Evolutionary conservation across 2,888 invertebrate genomes (phyloP), one percentile per base, ranked within the genome.

Genomic region (Agrotis exclamationis): DNA sequence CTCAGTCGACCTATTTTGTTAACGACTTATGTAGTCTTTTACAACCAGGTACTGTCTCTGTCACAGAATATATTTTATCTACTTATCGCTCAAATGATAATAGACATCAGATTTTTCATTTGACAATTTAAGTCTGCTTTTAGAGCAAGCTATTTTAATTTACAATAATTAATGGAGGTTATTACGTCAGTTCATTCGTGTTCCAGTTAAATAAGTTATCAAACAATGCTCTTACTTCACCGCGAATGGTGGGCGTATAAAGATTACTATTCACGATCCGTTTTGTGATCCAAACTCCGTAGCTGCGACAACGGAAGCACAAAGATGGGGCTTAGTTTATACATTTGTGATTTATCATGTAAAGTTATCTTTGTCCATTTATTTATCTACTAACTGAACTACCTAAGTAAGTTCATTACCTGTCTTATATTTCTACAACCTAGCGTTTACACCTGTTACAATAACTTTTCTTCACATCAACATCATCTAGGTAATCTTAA

Each of bases 171-270:
- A 58, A 63, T 63, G 48, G 48, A 75, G 50, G 59, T 68, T 69
- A 67, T 74, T 76, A 78, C 72, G 65, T 79, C 65, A 64, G 68
- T 65, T 74, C 59, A 68, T 74, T 76, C 56, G 65, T 76, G 85
- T 64, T 76, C 77, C 64, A 83, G 67, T 85, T 83, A 75, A 83
- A 86, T 87, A 85, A 81, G 67, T 87, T 86, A 85, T 86, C 86
- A 83, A 82, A 82, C 83, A 84, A 75, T 76, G 82, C 75, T 82
- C 76, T 71, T 82, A 80, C 74, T 86, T 83, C 84, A 83, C 78
- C 63, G 78, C 75, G 70, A 51, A 60, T 70, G 45, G 86, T 83
- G 79, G 84, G 86, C 80, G 86, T 67, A 11, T 76, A 79, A 81
- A 72, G 78, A 69, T 63, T 47, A 50, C 83, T 75, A 60, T 79